Evolutionary conservation across 2,797 vertebrate species (phyloP).

Genomic region (Hapalemur alaotrensis): DNA sequence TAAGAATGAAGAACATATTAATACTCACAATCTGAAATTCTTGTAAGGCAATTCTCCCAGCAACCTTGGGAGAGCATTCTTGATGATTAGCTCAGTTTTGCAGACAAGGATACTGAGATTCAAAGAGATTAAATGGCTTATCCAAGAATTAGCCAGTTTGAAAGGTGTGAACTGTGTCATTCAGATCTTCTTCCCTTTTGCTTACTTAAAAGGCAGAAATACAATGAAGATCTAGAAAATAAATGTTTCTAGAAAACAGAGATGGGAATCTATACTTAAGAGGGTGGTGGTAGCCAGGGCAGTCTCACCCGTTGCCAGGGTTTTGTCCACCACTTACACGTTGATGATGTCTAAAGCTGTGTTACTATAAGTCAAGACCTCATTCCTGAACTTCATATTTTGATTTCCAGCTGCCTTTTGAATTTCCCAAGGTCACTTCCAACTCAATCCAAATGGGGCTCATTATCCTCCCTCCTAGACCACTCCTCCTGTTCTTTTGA

Average conservation of each 20-base stretch:
- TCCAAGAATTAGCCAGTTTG: slow-evolving; percentile 1
- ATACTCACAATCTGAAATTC: background rate
- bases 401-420: background rate
- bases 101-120: background rate
- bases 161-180: background rate
- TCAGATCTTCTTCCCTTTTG: background rate
- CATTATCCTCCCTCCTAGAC: background rate
- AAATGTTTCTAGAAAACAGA: background rate
- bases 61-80: background rate
- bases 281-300: background rate
- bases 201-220: background rate
- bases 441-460: background rate
- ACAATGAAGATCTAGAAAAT: background rate
- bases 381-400: background rate
- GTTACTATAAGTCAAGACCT: background rate
- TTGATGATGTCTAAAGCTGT: background rate
- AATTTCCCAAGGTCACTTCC: background rate
- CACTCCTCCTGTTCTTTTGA: background rate
- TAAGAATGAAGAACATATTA: background rate
- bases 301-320: background rate
- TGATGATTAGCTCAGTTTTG: background rate
- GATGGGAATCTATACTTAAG: background rate
- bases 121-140: background rate
- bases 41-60: background rate
- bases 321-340: background rate